Base-by-base conservation (phyloP, 2,797 vertebrate species). In the Melanotaenia nigrans region DNA sequence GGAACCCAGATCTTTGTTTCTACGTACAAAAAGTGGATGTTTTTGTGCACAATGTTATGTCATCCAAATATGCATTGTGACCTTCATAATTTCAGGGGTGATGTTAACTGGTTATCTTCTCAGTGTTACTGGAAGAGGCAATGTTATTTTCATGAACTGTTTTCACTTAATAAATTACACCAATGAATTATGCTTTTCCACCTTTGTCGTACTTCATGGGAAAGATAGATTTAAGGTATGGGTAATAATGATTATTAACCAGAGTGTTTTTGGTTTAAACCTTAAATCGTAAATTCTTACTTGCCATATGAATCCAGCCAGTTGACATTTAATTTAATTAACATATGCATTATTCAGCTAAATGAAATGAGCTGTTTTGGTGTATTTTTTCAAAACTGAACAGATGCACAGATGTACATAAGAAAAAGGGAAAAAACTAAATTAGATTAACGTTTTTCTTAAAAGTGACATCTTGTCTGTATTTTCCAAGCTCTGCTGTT, bases 101-200 rank as follows among this genome's bases (percentile, higher is more conserved):
- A 65, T 77, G 49, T 57, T 62, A 63, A 75, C 68, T 79, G 75
- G 64, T n/a, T 47, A n/a, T 47, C 8, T 9, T 42, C 16, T n/a
- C 45, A 9, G 10, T 77, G 53, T 60, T 82, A n/a, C 49, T 69
- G 40, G 13, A 24, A 49, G 45, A 66, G 68, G 71, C 51, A 13
- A 25, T 73, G 42, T 68, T 14, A 40, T 61, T 81, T 81, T 49
- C 30, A 74, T 72, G 0, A 59, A 65, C 68, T 22, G 36, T 22
- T 77, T 81, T 73, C 49, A 65, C 83, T 82, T 38, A 92, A 92
- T 93, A 90, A 88, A 91, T 71, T 59, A 75, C 28, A 69, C 35
- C 54, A 64, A 42, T 61, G 38, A 65, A 61, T 74, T 14, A 13
- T 54, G 5, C 66, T 69, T 22, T 47, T 8, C 3, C 4, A n/a